Conservation (phyloP, 2,113 vertebrate genomes). For the Tretioscincus oriximinensis region DNA sequence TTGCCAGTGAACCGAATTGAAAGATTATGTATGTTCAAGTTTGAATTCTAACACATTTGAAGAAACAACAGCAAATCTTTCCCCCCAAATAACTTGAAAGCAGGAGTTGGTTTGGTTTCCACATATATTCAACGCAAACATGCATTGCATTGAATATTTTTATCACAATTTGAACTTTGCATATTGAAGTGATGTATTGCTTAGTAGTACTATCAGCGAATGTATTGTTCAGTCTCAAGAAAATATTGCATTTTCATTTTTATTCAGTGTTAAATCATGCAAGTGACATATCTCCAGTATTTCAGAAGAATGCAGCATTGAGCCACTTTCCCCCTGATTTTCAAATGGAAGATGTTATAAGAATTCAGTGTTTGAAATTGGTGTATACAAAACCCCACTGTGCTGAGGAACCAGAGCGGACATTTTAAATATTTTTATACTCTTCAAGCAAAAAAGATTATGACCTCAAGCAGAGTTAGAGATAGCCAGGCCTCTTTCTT, state of each 20-base stretch:
- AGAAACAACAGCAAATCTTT: too few species aligned
- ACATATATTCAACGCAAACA: too few species aligned
- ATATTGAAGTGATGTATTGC: not conserved
- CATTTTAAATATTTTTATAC: conserved; percentile 57
- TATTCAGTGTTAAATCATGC: conserved; percentile 24
- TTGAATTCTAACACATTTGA: too few species aligned
- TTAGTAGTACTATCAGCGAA: not conserved
- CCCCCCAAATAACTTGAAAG: too few species aligned
- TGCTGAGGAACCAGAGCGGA: conserved; percentile 55
- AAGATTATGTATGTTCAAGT: too few species aligned
- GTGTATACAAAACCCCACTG: conserved; percentile 53
- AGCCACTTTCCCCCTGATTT: conserved; percentile 51
- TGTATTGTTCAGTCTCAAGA: not conserved
- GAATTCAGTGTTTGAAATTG: conserved; percentile 35
- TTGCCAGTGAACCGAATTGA: too few species aligned
- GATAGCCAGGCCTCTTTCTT: conserved; percentile 51
- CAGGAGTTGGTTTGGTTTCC: too few species aligned
- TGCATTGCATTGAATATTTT: too few species aligned
- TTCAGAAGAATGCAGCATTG: conserved; percentile 44
- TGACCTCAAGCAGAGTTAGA: conserved; percentile 52
- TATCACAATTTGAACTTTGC: too few species aligned
- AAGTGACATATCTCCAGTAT: conserved; percentile 32
- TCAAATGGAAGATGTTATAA: conserved; percentile 46
- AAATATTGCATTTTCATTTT: not conserved
- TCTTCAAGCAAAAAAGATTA: conserved; percentile 53